phyloP scores from a whole-genome alignment of 2,797 vertebrate genomes.

The Enteromius argenteus region DNA sequence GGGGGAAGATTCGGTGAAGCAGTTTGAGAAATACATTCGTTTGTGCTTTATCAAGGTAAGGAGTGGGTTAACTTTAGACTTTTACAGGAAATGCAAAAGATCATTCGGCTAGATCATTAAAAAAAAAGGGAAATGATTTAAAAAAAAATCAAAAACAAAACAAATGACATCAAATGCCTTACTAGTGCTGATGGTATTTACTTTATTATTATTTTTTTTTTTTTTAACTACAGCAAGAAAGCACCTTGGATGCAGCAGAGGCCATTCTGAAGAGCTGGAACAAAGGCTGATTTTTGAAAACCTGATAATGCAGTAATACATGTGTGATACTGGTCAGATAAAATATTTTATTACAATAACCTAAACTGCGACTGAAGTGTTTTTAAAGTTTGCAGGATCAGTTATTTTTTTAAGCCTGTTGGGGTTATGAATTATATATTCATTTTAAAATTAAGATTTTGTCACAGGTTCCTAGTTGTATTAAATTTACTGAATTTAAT shows the following conservation, averaged over 20 bases:
- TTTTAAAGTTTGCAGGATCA: background rate
- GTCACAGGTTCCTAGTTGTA: background rate
- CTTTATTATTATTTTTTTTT: background rate
- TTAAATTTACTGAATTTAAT: background rate
- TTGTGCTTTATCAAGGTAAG: slow-evolving; percentile 98
- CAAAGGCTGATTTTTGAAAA: slow-evolving; percentile 55
- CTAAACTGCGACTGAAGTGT: background rate
- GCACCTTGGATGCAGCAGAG: slow-evolving; percentile 90
- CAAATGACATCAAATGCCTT: background rate
- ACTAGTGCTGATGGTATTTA: background rate
- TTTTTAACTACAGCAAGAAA: slow-evolving; percentile 83
- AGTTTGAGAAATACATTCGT: slow-evolving; percentile 94
- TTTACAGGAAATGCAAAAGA: slow-evolving; percentile 1
- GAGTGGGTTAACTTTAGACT: background rate
- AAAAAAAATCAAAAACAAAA: too few relatives aligned
- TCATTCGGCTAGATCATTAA: too few relatives aligned
- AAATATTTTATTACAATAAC: background rate
- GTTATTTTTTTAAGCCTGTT: background rate
- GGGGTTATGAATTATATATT: background rate
- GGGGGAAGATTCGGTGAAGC: slow-evolving; percentile 81
- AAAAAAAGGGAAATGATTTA: too few relatives aligned
- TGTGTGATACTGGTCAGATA: background rate
- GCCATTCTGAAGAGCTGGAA: slow-evolving; percentile 90
- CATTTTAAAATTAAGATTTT: background rate
- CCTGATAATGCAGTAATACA: background rate